Base-by-base conservation (phyloP, 2,888 invertebrate species). In the Idaea biselata region DNA sequence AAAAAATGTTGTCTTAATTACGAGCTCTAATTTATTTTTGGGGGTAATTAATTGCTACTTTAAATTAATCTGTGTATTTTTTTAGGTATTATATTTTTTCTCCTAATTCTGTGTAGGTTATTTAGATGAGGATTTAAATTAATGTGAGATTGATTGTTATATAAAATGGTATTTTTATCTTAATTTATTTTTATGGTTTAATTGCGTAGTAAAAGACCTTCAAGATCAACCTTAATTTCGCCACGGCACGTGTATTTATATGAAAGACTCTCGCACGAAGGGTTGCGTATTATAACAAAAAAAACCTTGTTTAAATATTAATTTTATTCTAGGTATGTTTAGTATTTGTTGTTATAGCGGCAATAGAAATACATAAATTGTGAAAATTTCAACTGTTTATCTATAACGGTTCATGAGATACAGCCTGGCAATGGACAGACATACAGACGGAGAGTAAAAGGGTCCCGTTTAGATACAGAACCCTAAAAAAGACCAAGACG, bases 21-120 rank as follows among this genome's bases (percentile, higher is more conserved):
- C 16, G 18, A 56, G 58, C 63, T 65, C 63, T 65, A 60, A 67
- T 65, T 67, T 58, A 67, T 62, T 61, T 60, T 60, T 56, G 44
- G 44, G 44, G 14, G 44, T 44, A 44, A 44, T 44, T 44, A 44
- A 44, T 44, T 44, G 14, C 44, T 11, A 44, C 44, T 44, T 44
- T 44, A 44, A 8, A 44, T 4, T 44, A 44, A 44, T 44, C 8
- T 44, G 44, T 44, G 25, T 25, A 25, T 25, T 25, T 25, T 25
- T 25, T 25, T n/a, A n/a, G n/a, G n/a, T 32, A 8, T 32, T 8
- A 32, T 32, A 8, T 32, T 32, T 32, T 32, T 32, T 32, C 4
- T 8, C 11, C 32, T 32, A 32, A 32, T 44, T 44, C 44, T 11
- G 11, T 44, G 44, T 44, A 11, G 32, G 7, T 44, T 44, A 7